phyloP scores from a whole-genome alignment of 2,888 invertebrate species.

The Tenodera sinensis region DNA sequence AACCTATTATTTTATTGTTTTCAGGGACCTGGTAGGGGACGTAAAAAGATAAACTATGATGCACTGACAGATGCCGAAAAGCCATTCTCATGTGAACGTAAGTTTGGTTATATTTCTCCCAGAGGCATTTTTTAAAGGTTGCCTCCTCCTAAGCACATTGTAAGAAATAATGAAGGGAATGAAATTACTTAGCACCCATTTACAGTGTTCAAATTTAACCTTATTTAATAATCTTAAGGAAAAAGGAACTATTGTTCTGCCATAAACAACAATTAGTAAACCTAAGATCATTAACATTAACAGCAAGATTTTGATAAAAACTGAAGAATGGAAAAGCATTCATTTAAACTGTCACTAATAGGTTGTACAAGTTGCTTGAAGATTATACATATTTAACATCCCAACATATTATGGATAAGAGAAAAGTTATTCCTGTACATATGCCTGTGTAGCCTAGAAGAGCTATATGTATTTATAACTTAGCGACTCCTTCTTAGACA shows the following conservation, averaged over 20 bases:
- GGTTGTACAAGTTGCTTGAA: background rate
- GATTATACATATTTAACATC: background rate
- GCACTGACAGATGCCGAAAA: conserved; percentile 77
- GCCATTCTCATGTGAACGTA: conserved; percentile 88
- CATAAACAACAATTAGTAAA: no score
- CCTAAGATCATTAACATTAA: no score
- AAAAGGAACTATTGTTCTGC: no score
- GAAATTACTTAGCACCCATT: no score
- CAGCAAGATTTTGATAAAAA: no score
- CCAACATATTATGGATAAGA: background rate
- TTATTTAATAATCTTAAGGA: no score
- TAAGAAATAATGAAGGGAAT: no score
- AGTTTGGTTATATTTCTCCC: conserved; percentile 48
- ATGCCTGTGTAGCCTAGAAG: background rate
- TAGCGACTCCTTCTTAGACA: background rate
- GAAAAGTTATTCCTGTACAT: background rate
- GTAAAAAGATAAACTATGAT: conserved; percentile 58
- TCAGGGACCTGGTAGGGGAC: conserved; percentile 49
- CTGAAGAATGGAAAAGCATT: background rate
- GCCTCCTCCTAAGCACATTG: background rate
- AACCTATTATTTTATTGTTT: conserved; percentile 26
- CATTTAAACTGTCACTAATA: background rate
- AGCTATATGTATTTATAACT: background rate
- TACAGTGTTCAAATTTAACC: no score
- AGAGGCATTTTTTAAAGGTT: background rate